Conservation (phyloP, 2,888 invertebrate species). For the Andrena flavipes region DNA sequence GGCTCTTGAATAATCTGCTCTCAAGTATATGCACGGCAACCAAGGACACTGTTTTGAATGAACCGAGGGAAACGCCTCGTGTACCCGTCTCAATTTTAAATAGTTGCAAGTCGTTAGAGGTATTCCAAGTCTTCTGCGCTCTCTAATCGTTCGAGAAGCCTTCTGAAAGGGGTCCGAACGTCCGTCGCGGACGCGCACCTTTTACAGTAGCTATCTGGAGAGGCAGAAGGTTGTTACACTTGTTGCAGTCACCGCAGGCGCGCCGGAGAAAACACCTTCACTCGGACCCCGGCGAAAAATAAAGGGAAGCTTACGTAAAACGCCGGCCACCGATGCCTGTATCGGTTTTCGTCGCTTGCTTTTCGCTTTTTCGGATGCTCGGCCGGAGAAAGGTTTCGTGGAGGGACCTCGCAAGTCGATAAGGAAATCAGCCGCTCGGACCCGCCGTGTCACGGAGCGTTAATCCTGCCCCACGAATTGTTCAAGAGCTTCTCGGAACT, state of each 20-base stretch:
- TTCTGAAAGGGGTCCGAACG: neutral
- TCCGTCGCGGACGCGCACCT: neutral
- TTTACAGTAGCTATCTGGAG: conserved; percentile 13
- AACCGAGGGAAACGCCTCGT: too few relatives aligned
- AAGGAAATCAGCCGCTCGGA: conserved; percentile 12
- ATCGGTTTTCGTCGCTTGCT: conserved; percentile 10
- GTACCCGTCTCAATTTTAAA: too few relatives aligned
- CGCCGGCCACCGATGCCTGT: neutral
- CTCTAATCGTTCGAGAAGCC: neutral
- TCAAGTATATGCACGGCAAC: too few relatives aligned
- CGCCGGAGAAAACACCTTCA: conserved; percentile 9
- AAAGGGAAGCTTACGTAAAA: conserved; percentile 38
- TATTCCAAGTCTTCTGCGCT: neutral
- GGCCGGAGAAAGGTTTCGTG: conserved; percentile 11
- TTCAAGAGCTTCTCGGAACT: neutral
- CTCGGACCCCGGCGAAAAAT: conserved; percentile 12
- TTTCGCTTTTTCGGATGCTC: conserved; percentile 11
- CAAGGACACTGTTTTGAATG: too few relatives aligned
- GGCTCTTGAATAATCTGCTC: too few relatives aligned
- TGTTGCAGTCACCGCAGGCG: neutral
- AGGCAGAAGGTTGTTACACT: conserved; percentile 1
- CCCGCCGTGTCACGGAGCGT: conserved; percentile 1
- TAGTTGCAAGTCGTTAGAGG: too few relatives aligned
- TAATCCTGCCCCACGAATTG: neutral
- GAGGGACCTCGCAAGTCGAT: conserved; percentile 19